Evolutionary conservation across 2,113 vertebrate species (phyloP).

Genomic region (Pogonocichla stellata): DNA sequence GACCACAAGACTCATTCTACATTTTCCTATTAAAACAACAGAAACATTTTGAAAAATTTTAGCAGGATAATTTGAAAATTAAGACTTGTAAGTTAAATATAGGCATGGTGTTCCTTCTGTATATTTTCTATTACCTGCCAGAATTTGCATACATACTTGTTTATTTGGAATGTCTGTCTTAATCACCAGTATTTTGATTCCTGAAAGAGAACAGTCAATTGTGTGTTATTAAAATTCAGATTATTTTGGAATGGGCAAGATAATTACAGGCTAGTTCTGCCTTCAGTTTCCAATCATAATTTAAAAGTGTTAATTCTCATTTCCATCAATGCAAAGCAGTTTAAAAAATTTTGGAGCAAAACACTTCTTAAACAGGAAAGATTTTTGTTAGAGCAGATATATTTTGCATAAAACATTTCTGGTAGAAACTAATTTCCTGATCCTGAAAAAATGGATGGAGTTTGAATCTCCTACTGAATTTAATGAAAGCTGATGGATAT

Average conservation of each 20-base stretch:
- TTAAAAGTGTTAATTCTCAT: background rate
- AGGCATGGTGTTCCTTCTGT: background rate
- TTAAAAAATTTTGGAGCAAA: background rate
- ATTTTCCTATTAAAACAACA: slow-evolving; percentile 1
- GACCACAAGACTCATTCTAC: background rate
- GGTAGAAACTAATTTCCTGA: background rate
- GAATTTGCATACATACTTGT: background rate
- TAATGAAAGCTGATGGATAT: background rate
- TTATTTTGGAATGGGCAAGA: slow-evolving; percentile 5
- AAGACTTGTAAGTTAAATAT: slow-evolving; percentile 11
- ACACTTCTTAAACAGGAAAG: background rate
- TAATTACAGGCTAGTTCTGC: background rate
- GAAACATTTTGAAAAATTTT: background rate
- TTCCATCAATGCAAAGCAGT: background rate
- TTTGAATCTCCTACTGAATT: background rate
- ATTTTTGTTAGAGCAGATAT: background rate
- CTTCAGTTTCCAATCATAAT: background rate
- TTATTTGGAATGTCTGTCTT: background rate
- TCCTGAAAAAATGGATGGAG: background rate
- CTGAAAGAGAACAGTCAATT: background rate
- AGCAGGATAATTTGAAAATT: slow-evolving; percentile 33
- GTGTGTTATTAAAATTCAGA: background rate
- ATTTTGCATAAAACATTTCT: background rate
- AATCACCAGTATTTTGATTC: background rate
- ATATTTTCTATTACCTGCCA: background rate